Percentiles rank a stretch among this genome's conserved stretches.
phyloP scores from a whole-genome alignment of 53 echinoderm and acorn worm species.

The Hippasteria phrygiana region DNA sequence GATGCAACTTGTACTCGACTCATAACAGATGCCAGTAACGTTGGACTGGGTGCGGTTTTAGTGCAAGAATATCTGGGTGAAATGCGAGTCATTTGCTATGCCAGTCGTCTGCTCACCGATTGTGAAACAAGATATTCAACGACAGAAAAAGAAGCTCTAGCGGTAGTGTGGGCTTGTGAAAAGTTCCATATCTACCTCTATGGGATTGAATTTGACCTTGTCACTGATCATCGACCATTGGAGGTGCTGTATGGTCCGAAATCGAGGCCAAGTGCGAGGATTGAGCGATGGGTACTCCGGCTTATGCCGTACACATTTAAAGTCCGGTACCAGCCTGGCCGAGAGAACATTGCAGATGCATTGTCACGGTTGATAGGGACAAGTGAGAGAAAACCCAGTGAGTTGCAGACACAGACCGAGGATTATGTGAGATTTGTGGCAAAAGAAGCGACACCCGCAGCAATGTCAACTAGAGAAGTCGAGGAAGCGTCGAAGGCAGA shows the following conservation, averaged over 20 bases:
- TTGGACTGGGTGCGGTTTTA: slow-evolving; percentile 32
- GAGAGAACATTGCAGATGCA: slow-evolving; percentile 54
- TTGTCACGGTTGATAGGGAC: slow-evolving; percentile 51
- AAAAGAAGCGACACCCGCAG: slow-evolving; percentile 41
- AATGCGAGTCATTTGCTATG: slow-evolving; percentile 62
- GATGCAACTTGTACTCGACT: slow-evolving; percentile 22
- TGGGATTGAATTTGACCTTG: slow-evolving; percentile 38
- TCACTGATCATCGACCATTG: slow-evolving; percentile 63
- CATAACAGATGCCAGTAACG: slow-evolving; percentile 44
- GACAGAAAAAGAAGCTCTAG: slow-evolving; percentile 66
- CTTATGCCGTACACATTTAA: slow-evolving; percentile 39
- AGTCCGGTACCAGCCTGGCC: slow-evolving; percentile 50
- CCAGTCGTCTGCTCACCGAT: slow-evolving; percentile 57
- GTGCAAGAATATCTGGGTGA: slow-evolving; percentile 36
- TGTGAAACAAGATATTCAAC: slow-evolving; percentile 56
- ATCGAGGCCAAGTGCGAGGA: slow-evolving; percentile 35
- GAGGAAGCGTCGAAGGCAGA: slow-evolving; percentile 31
- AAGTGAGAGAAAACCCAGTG: background rate
- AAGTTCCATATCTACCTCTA: slow-evolving; percentile 59
- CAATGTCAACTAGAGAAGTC: slow-evolving; percentile 47
- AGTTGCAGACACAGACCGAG: slow-evolving; percentile 22
- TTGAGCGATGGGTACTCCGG: slow-evolving; percentile 56
- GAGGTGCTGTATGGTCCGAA: slow-evolving; percentile 24
- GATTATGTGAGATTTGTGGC: slow-evolving; percentile 59
- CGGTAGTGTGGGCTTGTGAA: slow-evolving; percentile 50